These are phyloP conservation scores for Chrysotoxum bicinctum DNA, from an alignment of 2,888 invertebrate species.

Conservation along the genomic window DNA sequence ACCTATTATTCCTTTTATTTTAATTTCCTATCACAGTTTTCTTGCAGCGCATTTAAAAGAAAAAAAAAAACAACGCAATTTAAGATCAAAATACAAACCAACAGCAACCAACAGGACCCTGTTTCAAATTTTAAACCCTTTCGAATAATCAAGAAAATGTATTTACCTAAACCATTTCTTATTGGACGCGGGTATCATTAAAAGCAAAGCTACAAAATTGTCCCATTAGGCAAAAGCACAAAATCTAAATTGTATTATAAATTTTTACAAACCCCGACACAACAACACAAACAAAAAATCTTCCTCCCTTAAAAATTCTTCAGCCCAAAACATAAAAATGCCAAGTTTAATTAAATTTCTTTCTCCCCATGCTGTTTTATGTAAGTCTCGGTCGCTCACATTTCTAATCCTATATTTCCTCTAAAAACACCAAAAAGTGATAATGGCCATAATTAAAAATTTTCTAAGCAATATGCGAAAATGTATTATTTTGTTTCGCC, in stretches of 20 bases:
- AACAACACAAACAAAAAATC: neutral
- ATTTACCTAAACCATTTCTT: neutral
- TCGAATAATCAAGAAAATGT: neutral
- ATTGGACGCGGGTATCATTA: neutral
- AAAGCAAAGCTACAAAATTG: neutral
- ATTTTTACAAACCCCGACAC: neutral
- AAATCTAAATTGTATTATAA: constrained; percentile 8
- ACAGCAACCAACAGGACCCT: no score
- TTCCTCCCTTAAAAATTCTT: neutral
- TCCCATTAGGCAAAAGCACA: neutral
- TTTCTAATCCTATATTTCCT: neutral
- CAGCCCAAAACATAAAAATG: constrained; percentile 46
- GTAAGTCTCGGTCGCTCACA: neutral
- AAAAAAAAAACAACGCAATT: no score
- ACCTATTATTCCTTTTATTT: no score
- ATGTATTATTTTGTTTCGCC: constrained; percentile 21
- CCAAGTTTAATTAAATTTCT: constrained; percentile 59
- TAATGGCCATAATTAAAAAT: constrained; percentile 48
- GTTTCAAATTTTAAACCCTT: no score
- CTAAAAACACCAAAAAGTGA: constrained; percentile 17
- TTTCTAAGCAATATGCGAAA: constrained; percentile 27
- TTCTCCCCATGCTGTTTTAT: constrained; percentile 23
- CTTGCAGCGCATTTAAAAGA: no score
- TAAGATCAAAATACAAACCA: no score
- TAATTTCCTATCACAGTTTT: no score